Percentiles rank a stretch among this genome's conserved stretches.
Conservation (phyloP, 2,113 vertebrate genomes). For the Larimichthys crocea region DNA sequence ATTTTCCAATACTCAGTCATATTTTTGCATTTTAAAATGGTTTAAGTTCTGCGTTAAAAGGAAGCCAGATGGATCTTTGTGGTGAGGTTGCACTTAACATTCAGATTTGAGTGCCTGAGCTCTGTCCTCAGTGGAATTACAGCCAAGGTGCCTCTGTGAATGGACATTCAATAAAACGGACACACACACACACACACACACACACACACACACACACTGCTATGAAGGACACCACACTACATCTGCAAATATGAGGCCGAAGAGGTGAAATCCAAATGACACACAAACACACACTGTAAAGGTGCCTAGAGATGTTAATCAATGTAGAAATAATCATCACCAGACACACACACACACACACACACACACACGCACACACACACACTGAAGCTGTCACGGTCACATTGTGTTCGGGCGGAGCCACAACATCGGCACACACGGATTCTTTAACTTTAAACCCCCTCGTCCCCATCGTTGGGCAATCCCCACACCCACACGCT, state of each 20-base stretch:
- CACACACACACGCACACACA: slow-evolving; percentile 17
- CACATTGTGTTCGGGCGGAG: slow-evolving; percentile 32
- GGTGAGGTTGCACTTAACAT: slow-evolving; percentile 1
- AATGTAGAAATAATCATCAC: slow-evolving; percentile 22
- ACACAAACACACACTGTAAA: slow-evolving; percentile 18
- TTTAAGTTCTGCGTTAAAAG: neutral
- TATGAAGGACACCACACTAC: slow-evolving; percentile 14
- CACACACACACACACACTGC: slow-evolving; percentile 12
- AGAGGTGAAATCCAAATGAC: slow-evolving; percentile 21
- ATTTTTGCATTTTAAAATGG: slow-evolving; percentile 1
- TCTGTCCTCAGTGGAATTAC: slow-evolving; percentile 6
- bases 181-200: slow-evolving; percentile 14
- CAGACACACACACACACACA: slow-evolving; percentile 21
- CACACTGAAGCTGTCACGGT: slow-evolving; percentile 28
- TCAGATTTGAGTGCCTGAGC: neutral
- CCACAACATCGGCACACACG: slow-evolving; percentile 6
- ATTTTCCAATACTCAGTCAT: neutral
- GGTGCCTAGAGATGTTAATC: slow-evolving; percentile 29
- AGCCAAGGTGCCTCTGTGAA: slow-evolving; percentile 12
- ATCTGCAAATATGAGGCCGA: slow-evolving; percentile 27
- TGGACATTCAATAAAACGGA: slow-evolving; percentile 15
- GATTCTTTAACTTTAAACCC: slow-evolving; percentile 56
- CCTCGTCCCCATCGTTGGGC: slow-evolving; percentile 62
- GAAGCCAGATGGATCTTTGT: neutral
- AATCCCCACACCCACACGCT: slow-evolving; percentile 57